A percentile compares a stretch with the other conserved stretches of the same genome.
These are phyloP conservation scores for Drosophila ambigua DNA, from an alignment of 1,140 invertebrate genomes.

Conservation along the genomic window DNA sequence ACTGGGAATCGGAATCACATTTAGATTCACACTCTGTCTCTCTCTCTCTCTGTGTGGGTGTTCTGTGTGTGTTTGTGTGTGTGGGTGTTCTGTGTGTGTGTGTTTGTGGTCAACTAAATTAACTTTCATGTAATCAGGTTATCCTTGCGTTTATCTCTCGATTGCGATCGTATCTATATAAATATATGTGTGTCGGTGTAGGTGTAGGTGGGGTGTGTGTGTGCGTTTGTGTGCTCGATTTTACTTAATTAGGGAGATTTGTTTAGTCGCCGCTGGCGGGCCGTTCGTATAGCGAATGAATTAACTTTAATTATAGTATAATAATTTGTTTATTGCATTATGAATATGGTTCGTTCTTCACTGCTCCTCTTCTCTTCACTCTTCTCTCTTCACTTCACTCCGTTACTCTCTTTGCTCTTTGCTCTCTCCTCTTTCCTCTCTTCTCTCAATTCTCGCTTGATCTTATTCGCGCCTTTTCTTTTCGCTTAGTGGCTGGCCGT, in stretches of 20 bases:
- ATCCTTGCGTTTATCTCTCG: slow-evolving; percentile 57
- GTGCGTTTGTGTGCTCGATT: slow-evolving; percentile 39
- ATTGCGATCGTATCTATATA: slow-evolving; percentile 30
- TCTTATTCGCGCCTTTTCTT: slow-evolving; percentile 36
- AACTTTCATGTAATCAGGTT: slow-evolving; percentile 69
- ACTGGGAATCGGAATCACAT: slow-evolving; percentile 25
- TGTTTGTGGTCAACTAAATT: slow-evolving; percentile 76
- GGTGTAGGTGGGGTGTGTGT: slow-evolving; percentile 41
- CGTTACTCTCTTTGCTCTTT: slow-evolving; percentile 8
- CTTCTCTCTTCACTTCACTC: slow-evolving; percentile 17
- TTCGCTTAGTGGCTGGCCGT: slow-evolving; percentile 53
- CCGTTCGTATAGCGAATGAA: slow-evolving; percentile 68
- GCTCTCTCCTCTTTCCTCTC: slow-evolving; percentile 36
- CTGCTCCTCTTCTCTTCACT: slow-evolving; percentile 26
- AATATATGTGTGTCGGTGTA: slow-evolving; percentile 27
- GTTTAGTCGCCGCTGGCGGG: slow-evolving; percentile 56
- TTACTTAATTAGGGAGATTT: slow-evolving; percentile 75
- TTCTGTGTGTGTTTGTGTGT: slow-evolving; percentile 34
- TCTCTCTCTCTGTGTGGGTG: too few relatives aligned
- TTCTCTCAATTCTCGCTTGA: slow-evolving; percentile 35
- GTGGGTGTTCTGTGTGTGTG: slow-evolving; percentile 34
- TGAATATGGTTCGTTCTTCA: slow-evolving; percentile 40
- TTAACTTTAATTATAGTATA: slow-evolving; percentile 66
- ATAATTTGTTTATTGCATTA: slow-evolving; percentile 63
- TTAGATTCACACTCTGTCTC: slow-evolving; percentile 35